Percentiles rank a stretch among this genome's conserved stretches.
These are phyloP conservation scores for Thunnus albacares DNA, from an alignment of 2,797 vertebrate species.

Conservation along the genomic window DNA sequence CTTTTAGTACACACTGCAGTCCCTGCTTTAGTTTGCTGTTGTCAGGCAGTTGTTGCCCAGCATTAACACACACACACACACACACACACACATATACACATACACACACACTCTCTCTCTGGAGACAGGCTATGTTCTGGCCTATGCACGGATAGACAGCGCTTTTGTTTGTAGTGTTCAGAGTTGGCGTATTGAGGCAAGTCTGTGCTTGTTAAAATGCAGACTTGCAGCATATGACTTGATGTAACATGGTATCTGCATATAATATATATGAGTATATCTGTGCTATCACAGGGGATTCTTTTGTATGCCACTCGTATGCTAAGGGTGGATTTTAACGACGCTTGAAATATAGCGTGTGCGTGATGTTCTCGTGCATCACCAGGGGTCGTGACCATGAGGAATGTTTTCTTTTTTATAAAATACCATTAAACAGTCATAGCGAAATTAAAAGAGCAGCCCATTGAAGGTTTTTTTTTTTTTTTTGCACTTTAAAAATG, in stretches of 20 bases:
- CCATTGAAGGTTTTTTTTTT: conserved; percentile 33
- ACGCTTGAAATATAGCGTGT: conserved; percentile 53
- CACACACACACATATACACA: background rate
- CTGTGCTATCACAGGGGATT: conserved; percentile 72
- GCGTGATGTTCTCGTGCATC: conserved; percentile 61
- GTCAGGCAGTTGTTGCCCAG: conserved; percentile 34
- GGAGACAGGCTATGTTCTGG: conserved; percentile 66
- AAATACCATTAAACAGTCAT: conserved; percentile 87
- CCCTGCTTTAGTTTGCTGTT: conserved; percentile 50
- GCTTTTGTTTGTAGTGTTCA: conserved; percentile 65
- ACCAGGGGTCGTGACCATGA: conserved; percentile 49
- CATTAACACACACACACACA: conserved; percentile 9
- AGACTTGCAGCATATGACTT: conserved; percentile 59
- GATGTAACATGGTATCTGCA: conserved; percentile 70
- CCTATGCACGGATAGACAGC: conserved; percentile 60
- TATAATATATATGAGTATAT: conserved; percentile 49
- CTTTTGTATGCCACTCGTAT: conserved; percentile 66
- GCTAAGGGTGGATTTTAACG: conserved; percentile 66
- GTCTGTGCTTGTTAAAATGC: conserved; percentile 58
- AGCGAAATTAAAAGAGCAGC: conserved; percentile 57
- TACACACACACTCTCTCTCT: conserved; percentile 39
- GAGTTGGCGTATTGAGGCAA: conserved; percentile 63
- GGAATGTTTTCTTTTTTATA: conserved; percentile 70
- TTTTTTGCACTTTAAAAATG: conserved; percentile 76
- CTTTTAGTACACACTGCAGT: conserved; percentile 47